phyloP scores from a whole-genome alignment of 2,888 invertebrate species.

The Aspidiotus rigidus region DNA sequence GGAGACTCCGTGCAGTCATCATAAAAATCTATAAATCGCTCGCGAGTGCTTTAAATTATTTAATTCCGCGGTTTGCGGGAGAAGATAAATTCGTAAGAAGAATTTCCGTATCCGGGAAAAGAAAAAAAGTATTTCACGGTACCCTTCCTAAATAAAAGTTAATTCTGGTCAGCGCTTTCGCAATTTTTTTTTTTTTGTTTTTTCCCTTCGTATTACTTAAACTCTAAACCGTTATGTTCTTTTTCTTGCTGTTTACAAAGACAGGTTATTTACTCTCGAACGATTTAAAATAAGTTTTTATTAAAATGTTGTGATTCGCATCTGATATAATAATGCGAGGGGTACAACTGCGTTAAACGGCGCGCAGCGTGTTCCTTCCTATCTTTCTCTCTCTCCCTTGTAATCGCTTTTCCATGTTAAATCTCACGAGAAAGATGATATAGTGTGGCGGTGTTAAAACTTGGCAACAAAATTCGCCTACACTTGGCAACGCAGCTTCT shows the following conservation, averaged over 20 bases:
- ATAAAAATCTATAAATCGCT: too few relatives aligned
- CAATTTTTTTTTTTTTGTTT: background rate
- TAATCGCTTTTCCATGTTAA: constrained; percentile 31
- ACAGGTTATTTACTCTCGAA: background rate
- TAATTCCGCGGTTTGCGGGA: too few relatives aligned
- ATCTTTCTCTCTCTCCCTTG: background rate
- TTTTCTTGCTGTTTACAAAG: too few relatives aligned
- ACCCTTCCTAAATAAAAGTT: background rate
- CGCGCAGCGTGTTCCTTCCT: background rate
- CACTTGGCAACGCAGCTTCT: constrained; percentile 27
- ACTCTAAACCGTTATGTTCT: too few relatives aligned
- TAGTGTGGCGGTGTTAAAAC: constrained; percentile 22
- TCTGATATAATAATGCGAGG: background rate
- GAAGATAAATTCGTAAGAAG: too few relatives aligned
- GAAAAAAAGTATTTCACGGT: too few relatives aligned
- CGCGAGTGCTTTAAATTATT: too few relatives aligned
- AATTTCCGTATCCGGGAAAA: too few relatives aligned
- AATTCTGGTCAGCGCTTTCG: background rate
- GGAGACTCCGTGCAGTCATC: too few relatives aligned
- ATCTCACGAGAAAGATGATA: constrained; percentile 27
- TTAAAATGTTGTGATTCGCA: background rate
- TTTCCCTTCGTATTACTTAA: background rate
- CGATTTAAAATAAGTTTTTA: background rate
- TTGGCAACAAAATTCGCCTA: constrained; percentile 28
- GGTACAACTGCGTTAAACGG: background rate